These are phyloP conservation scores for Oostethus manadensis DNA, from an alignment of 2,113 vertebrate genomes.

Conservation along the genomic window DNA sequence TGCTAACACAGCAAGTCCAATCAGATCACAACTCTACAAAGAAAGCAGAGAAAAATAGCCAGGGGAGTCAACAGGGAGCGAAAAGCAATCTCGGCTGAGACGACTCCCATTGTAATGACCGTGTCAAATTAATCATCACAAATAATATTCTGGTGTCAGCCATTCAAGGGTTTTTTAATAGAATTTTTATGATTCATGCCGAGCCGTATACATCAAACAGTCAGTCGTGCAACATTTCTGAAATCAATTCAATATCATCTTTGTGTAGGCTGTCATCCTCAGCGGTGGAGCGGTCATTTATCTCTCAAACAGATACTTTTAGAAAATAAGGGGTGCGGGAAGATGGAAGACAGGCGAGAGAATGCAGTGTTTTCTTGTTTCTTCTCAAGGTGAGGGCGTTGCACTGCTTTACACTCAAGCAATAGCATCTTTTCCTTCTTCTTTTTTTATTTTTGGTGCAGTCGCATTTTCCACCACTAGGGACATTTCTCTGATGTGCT, in stretches of 20 bases:
- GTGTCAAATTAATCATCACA: conserved; percentile 93
- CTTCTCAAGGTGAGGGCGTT: conserved; percentile 35
- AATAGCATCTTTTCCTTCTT: no score
- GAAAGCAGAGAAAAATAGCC: conserved; percentile 58
- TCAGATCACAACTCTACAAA: conserved; percentile 55
- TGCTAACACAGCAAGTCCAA: conserved; percentile 52
- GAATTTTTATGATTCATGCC: conserved; percentile 95
- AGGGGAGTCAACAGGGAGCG: conserved; percentile 84
- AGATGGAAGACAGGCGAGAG: conserved; percentile 36
- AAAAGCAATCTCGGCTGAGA: conserved; percentile 89
- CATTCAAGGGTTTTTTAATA: conserved; percentile 92
- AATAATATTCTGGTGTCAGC: conserved; percentile 92
- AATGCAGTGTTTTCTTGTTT: conserved; percentile 22
- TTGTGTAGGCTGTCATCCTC: conserved; percentile 89
- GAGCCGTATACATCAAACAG: conserved; percentile 84
- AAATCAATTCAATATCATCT: conserved; percentile 91
- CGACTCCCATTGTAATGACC: conserved; percentile 90
- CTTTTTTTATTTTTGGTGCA: no score
- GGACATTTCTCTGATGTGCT: conserved; percentile 25
- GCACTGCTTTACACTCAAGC: not conserved
- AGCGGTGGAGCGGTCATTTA: conserved; percentile 75
- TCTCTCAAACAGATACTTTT: conserved; percentile 81
- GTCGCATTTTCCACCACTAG: conserved; percentile 17
- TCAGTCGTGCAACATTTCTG: conserved; percentile 85
- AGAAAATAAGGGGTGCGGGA: conserved; percentile 65